Evolutionary conservation across 2,113 vertebrate species (phyloP).

Genomic region (Trematomus loennbergii): DNA sequence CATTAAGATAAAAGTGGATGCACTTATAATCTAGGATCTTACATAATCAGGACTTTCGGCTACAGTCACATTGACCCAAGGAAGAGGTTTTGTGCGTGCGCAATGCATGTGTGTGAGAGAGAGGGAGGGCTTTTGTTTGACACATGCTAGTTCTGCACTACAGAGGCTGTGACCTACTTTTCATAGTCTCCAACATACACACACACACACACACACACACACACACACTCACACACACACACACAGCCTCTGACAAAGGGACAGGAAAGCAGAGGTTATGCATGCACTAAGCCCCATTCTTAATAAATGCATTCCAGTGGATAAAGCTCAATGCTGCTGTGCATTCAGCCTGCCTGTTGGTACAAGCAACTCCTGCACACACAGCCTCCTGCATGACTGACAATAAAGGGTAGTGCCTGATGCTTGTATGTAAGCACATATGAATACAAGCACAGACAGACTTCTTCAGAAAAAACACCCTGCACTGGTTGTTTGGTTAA

Average conservation of each 20-base stretch:
- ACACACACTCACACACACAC: conserved; percentile 34
- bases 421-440: conserved; percentile 8
- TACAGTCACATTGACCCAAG: neutral
- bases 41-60: conserved; percentile 3
- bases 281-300: conserved; percentile 77
- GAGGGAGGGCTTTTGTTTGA: conserved; percentile 61
- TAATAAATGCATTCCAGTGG: conserved; percentile 80
- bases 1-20: neutral
- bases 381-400: conserved; percentile 51
- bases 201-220: conserved; percentile 15
- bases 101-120: conserved; percentile 28
- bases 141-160: conserved; percentile 63
- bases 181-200: conserved; percentile 38
- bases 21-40: neutral
- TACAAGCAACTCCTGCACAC: conserved; percentile 72
- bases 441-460: neutral
- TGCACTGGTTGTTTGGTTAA: neutral
- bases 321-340: conserved; percentile 66
- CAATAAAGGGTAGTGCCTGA: conserved; percentile 35
- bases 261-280: conserved; percentile 71
- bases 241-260: conserved; percentile 6
- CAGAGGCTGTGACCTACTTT: conserved; percentile 81
- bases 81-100: neutral
- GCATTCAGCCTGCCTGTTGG: conserved; percentile 72
- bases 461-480: too few relatives aligned